phyloP scores from a whole-genome alignment of 2,113 vertebrate genomes.

The Pomatorhinus ruficollis region DNA sequence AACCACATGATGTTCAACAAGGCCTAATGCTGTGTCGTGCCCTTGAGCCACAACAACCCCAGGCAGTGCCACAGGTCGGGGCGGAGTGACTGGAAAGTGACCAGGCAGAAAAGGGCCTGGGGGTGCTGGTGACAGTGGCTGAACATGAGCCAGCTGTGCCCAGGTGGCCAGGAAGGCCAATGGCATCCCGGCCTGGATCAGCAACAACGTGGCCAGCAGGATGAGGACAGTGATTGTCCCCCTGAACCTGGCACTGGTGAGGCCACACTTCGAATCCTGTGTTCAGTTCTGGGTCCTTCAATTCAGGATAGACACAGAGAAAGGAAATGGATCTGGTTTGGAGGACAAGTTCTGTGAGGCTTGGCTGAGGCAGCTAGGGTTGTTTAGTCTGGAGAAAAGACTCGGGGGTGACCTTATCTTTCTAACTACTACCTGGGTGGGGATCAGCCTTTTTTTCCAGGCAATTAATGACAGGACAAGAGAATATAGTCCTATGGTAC shows the following conservation, averaged over 20 bases:
- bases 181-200: neutral
- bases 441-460: neutral
- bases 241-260: fast-evolving
- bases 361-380: neutral
- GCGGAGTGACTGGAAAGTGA: neutral
- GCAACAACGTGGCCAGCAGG: neutral
- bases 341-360: neutral
- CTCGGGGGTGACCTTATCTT: neutral
- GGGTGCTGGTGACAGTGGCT: neutral
- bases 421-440: neutral
- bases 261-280: fast-evolving
- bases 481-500: neutral
- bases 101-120: neutral
- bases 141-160: neutral
- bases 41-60: neutral
- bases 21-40: no score
- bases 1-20: fast-evolving
- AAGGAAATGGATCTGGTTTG: neutral
- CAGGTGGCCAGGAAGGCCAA: neutral
- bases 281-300: fast-evolving
- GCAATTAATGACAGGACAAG: neutral
- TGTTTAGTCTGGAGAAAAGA: neutral
- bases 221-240: neutral
- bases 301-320: neutral
- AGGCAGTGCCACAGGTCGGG: neutral